Evolutionary conservation across 2,797 vertebrate genomes (phyloP).

Genomic region (Ctenochaetus hawaiiensis): DNA sequence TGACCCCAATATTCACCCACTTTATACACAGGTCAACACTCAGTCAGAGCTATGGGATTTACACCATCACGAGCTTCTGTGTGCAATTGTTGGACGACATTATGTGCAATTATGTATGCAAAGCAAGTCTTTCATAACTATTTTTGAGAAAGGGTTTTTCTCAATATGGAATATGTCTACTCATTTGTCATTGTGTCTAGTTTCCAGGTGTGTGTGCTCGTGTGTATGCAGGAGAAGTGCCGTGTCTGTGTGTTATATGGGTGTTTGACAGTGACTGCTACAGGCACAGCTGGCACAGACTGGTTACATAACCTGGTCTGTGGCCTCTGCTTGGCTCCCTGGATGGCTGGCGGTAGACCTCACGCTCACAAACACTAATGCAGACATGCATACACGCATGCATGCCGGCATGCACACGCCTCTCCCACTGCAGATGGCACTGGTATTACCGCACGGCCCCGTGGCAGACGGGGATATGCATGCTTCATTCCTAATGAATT

Average conservation of each 20-base stretch:
- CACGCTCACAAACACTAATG: slow-evolving; percentile 51
- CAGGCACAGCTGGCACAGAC: slow-evolving; percentile 81
- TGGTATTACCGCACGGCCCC: slow-evolving; percentile 27
- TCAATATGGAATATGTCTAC: slow-evolving; percentile 3
- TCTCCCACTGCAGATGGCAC: slow-evolving; percentile 65
- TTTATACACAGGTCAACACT: slow-evolving; percentile 43
- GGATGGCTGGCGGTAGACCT: slow-evolving; percentile 72
- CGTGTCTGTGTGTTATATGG: slow-evolving; percentile 39
- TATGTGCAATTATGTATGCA: slow-evolving; percentile 35
- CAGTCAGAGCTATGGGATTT: slow-evolving; percentile 24
- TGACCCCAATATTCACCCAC: slow-evolving; percentile 30
- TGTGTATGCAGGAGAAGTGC: not conserved
- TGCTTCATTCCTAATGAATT: slow-evolving; percentile 45
- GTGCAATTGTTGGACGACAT: slow-evolving; percentile 36
- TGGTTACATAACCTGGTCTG: slow-evolving; percentile 83
- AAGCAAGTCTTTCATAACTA: slow-evolving; percentile 1
- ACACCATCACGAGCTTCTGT: slow-evolving; percentile 36
- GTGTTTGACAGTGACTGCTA: slow-evolving; percentile 71
- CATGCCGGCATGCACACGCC: slow-evolving; percentile 43
- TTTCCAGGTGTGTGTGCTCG: slow-evolving; percentile 16
- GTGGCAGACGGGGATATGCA: slow-evolving; percentile 31
- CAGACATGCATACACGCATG: slow-evolving; percentile 48
- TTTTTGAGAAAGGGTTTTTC: slow-evolving; percentile 22
- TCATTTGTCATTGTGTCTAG: slow-evolving; percentile 10
- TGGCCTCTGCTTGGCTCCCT: slow-evolving; percentile 71